A percentile compares a stretch with the other conserved stretches of the same genome.
These are phyloP conservation scores for Tribolium freemani DNA, from an alignment of 2,888 invertebrate species.

Conservation along the genomic window DNA sequence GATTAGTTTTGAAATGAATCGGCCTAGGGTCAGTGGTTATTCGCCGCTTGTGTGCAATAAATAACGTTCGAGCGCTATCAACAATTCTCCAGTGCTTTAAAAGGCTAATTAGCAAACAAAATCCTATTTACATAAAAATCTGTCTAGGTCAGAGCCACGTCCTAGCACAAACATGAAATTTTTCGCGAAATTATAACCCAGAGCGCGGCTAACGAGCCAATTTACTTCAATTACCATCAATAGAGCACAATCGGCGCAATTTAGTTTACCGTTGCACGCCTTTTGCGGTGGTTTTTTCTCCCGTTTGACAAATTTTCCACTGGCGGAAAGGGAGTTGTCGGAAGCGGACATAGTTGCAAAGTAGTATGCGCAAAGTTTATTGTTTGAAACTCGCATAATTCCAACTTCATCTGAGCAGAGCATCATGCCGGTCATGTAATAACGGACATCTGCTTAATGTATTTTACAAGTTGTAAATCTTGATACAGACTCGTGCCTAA, in stretches of 20 bases:
- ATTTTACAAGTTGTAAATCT: constrained; percentile 55
- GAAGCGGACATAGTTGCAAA: constrained; percentile 47
- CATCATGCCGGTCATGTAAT: constrained; percentile 54
- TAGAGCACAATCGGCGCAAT: neutral
- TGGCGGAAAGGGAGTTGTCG: constrained; percentile 14
- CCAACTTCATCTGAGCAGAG: constrained; percentile 47
- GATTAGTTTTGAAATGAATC: neutral
- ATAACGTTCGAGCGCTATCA: neutral
- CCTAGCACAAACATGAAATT: neutral
- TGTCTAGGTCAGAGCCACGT: neutral
- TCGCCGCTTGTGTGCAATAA: neutral
- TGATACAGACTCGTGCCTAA: constrained; percentile 41
- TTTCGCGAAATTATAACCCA: neutral
- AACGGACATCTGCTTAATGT: constrained; percentile 57
- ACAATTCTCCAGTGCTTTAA: neutral
- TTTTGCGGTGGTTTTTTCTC: neutral
- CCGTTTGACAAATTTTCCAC: neutral
- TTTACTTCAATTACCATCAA: neutral
- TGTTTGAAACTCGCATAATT: constrained; percentile 55
- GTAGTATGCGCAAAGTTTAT: constrained; percentile 50
- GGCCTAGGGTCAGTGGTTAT: neutral
- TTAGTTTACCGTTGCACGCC: neutral
- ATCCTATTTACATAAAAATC: no score
- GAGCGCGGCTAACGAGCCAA: neutral
- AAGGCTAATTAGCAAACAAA: neutral